Evolutionary conservation across 92 coral and sea anemone species (phyloP), one percentile per base, ranked within the genome.

Genomic region (Galaxea fascicularis): DNA sequence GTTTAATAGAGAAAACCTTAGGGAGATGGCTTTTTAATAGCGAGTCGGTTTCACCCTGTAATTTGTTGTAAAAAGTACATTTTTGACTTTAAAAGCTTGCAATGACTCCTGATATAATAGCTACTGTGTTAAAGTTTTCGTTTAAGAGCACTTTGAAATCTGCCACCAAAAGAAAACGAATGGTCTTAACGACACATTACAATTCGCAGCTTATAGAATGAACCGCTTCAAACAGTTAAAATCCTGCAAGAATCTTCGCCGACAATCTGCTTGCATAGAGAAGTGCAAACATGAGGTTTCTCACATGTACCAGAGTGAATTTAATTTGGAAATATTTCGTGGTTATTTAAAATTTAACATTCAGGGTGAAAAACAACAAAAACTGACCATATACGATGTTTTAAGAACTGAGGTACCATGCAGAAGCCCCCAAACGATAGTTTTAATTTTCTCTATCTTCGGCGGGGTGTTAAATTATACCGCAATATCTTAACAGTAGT

Each of bases 1-100:
- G 62, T 39, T 49, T 51, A 20, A 18, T 35, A 69, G 26, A 45
- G 53, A 64, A 15, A 24, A 30, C 24, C 4, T 52, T 57, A 21
- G 39, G 59, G 69, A 52, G 80, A 76, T 39, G 53, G 12, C 67
- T 35, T 78, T 77, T 59, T 78, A 64, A 46, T 45, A 39, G 39
- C 58, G 24, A 62, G 46, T 46, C 56, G 8, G 73, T 27, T 64
- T 62, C 21, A 63, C 57, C 17, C 25, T 22, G 72, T 45, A 45
- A 64, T 45, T 64, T 78, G 18, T 25, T 35, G 82, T 59, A 28
- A 65, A 62, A 21, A 39, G 31, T 27, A 60, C 71, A 73, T 73
- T 46, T 27, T 28, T 46, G 77, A 14, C 16, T 26, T 63, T 3
- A 63, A 71, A 47, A 47, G 46, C 56, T 24, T 49, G 58, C 47